Evolutionary conservation across 2,113 vertebrate species (phyloP), one percentile per base, ranked within the genome.

Genomic region (Pyrgilauda ruficollis): DNA sequence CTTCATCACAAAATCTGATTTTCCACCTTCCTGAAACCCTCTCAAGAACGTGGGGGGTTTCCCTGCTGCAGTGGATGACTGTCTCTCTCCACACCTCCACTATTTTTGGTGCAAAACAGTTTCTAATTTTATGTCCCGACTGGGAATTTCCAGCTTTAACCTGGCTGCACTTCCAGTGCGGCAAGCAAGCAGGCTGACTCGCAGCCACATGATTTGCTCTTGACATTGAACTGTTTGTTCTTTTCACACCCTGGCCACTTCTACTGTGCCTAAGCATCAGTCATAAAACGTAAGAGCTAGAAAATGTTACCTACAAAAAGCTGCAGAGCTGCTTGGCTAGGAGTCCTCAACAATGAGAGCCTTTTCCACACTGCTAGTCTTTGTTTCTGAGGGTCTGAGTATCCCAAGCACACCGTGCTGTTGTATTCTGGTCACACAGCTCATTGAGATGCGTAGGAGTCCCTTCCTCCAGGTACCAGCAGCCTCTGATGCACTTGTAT

Each of bases 171-270:
- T 89, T 84, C 9, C 7, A 84, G 68, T 19, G 61, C 15, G 0
- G 82, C 3, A 6, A 83, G 92, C 33, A 35, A 70, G 76, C 80
- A 72, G 72, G 73, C 91, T 96, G 96, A 94, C 91, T 92, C 44
- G 76, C 76, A 93, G 89, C 91, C 96, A 92, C 93, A 74, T 95
- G 93, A 95, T 93, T 78, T 74, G 69, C 76, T 89, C 52, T 93
- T 94, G 95, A 95, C 95, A 93, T 95, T 96, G 95, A 96, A 92
- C 91, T 93, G 76, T 95, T 96, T 92, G 95, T 96, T 95, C 95
- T 89, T 77, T 92, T 90, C 69, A 70, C 72, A 55, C 70, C 66
- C 91, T 91, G 80, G 89, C 80, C 61, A 31, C 84, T 92, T 97
- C 84, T 68, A n/a, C 83, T 30, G 17, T 75, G 61, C 84, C 91